phyloP scores from a whole-genome alignment of 1,140 invertebrate genomes.

The Diprion similis region DNA sequence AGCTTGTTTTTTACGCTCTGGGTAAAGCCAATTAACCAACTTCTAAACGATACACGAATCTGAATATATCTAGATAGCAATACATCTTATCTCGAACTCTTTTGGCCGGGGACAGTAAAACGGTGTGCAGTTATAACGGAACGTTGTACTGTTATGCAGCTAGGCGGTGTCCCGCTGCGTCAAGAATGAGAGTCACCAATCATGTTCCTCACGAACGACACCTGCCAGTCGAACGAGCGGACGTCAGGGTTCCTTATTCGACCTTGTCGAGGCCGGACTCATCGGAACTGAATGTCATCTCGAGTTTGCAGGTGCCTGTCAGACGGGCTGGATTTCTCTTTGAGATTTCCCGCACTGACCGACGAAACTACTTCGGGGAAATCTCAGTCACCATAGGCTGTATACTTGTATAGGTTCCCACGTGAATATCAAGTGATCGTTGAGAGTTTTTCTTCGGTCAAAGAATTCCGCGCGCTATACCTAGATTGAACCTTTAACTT shows the following conservation, averaged over 20 bases:
- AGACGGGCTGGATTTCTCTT: not conserved
- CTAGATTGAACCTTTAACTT: not conserved
- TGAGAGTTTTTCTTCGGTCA: no score
- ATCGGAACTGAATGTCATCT: not conserved
- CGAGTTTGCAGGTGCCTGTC: not conserved
- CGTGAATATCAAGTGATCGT: no score
- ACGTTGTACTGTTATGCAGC: not conserved
- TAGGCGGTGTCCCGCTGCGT: not conserved
- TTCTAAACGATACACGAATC: no score
- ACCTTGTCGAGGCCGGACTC: not conserved
- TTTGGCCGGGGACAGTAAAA: not conserved
- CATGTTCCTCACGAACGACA: conserved; percentile 1
- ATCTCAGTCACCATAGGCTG: no score
- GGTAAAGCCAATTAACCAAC: no score
- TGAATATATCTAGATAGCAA: no score
- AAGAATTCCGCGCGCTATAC: no score
- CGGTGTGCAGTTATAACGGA: conserved; percentile 3
- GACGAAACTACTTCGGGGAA: no score
- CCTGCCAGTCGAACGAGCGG: not conserved
- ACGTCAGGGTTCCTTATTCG: not conserved
- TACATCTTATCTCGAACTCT: no score
- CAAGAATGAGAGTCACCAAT: not conserved
- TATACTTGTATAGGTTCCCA: no score
- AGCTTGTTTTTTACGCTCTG: no score
- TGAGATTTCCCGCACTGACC: no score